phyloP scores from a whole-genome alignment of 2,797 vertebrate species.

The Tadarida brasiliensis region DNA sequence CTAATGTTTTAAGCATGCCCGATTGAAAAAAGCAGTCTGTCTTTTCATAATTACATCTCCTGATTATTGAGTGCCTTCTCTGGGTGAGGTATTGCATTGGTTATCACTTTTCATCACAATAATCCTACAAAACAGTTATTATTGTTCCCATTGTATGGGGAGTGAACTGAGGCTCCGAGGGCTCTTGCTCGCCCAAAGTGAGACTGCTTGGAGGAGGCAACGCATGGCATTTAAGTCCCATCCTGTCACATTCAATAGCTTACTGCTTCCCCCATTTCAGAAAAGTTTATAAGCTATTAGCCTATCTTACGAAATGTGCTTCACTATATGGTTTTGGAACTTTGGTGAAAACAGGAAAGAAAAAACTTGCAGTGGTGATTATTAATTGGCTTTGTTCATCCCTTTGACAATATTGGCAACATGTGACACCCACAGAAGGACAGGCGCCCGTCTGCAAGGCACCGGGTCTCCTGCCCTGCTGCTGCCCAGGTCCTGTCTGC shows the following conservation, averaged over 20 bases:
- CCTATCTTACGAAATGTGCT: conserved; percentile 56
- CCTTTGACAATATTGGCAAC: background rate
- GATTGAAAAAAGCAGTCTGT: background rate
- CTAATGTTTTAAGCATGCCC: background rate
- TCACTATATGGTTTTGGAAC: conserved; percentile 63
- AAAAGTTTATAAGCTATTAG: conserved; percentile 14
- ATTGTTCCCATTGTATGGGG: background rate
- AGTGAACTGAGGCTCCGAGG: background rate
- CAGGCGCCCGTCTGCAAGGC: background rate
- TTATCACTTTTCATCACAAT: background rate
- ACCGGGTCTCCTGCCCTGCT: accelerated
- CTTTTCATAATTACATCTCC: background rate
- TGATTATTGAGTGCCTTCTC: background rate
- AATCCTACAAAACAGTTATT: background rate
- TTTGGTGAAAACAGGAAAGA: conserved; percentile 60
- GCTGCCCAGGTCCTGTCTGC: background rate
- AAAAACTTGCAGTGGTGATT: conserved; percentile 31
- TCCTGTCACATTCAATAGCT: background rate
- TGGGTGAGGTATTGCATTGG: background rate
- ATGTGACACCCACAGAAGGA: background rate
- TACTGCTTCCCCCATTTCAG: background rate
- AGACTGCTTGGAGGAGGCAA: background rate
- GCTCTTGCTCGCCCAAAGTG: background rate
- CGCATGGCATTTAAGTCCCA: background rate
- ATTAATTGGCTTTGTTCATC: conserved; percentile 62